A percentile compares a stretch with the other conserved stretches of the same genome.
These are phyloP conservation scores for Thinocorus orbignyianus DNA, from an alignment of 2,113 vertebrate genomes.

Conservation along the genomic window DNA sequence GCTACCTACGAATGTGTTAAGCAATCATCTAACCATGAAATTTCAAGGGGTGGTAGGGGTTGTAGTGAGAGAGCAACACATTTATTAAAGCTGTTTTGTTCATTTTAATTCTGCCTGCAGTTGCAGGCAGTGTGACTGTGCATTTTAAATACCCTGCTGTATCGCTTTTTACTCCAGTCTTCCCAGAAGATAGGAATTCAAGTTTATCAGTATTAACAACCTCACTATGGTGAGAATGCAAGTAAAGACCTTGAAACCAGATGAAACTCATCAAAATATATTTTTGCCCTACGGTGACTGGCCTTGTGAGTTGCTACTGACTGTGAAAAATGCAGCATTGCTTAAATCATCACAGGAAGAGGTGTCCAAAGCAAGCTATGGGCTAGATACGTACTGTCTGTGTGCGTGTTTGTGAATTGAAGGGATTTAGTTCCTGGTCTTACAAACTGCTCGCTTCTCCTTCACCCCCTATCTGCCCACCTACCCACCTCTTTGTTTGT, in stretches of 20 bases:
- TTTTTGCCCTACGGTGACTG: not conserved
- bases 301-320: not conserved
- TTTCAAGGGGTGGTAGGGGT: not conserved
- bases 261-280: not conserved
- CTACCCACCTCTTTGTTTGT: not conserved
- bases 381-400: not conserved
- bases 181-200: not conserved
- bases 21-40: not conserved
- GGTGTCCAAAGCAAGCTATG: not conserved
- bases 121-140: not conserved
- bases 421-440: not conserved
- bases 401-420: not conserved
- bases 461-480: not conserved
- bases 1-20: not conserved
- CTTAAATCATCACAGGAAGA: not conserved
- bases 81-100: not conserved
- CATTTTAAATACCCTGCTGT: conserved; percentile 7
- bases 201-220: not conserved
- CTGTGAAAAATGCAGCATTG: not conserved
- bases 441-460: not conserved
- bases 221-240: rapidly evolving
- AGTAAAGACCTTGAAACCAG: not conserved
- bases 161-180: not conserved
- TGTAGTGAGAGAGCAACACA: not conserved
- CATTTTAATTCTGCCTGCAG: not conserved